Base-by-base conservation (phyloP, 2,888 invertebrate genomes). In the Fragum sueziense region DNA sequence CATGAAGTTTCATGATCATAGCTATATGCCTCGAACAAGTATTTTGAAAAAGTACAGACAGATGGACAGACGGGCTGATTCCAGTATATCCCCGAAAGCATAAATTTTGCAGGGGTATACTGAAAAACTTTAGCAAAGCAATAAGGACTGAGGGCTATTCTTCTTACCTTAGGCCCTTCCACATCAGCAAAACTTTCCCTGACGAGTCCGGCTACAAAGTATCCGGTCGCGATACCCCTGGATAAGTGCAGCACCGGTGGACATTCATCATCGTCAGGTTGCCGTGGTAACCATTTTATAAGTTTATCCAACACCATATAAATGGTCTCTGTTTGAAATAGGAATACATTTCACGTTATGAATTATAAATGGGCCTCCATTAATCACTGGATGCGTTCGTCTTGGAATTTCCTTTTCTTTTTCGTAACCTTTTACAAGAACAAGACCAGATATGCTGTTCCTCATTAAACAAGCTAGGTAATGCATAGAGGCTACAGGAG, bases 111-210 rank as follows among this genome's bases (percentile, higher is more conserved):
- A n/a, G n/a, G n/a, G n/a, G n/a, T n/a, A n/a, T n/a, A n/a, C n/a
- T 52, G 9, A 52, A 52, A 17, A 9, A 52, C 6, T 14, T n/a
- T 6, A 14, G 52, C 6, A 7, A 9, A 22, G 54, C 22, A 25
- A 54, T 6, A 54, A 54, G n/a, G n/a, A n/a, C n/a, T n/a, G n/a
- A n/a, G n/a, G n/a, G 11, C 41, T 11, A 41, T n/a, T n/a, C n/a
- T 20, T 1, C 4, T 27, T 62, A 91, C 91, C 88, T 90, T 88
- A 2, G 85, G 79, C 17, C 90, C 91, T 52, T 87, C 85, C 7
- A 90, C 79, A 51, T 91, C 90, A 25, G 86, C 76, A 73, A 90
- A 91, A 57, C 89, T 88, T 77, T 90, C 91, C 57, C 89, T 86
- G 62, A 89, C 86, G 14, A 91, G 84, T 29, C 84, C 74, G 0